These are phyloP conservation scores for Cataglyphis hispanica DNA, from an alignment of 1,140 invertebrate genomes.

Conservation along the genomic window DNA sequence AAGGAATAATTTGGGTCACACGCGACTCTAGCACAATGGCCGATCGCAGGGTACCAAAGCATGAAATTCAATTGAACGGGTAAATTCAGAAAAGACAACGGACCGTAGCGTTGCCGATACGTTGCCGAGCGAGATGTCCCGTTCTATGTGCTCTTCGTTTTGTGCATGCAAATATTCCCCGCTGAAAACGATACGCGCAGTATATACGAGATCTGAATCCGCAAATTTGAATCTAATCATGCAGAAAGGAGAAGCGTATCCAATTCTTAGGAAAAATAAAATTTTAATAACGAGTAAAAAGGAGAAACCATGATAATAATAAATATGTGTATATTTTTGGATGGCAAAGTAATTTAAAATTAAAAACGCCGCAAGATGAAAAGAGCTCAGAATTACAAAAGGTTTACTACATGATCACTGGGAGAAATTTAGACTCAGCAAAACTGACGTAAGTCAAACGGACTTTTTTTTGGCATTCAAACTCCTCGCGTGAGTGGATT, in stretches of 20 bases:
- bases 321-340: neutral
- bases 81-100: slow-evolving; percentile 73
- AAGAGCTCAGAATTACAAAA: neutral
- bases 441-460: neutral
- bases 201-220: neutral
- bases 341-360: neutral
- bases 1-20: slow-evolving; percentile 76
- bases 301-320: neutral
- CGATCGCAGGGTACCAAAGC: slow-evolving; percentile 69
- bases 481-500: neutral
- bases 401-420: neutral
- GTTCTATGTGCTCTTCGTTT: slow-evolving; percentile 2
- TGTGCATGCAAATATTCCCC: slow-evolving; percentile 15
- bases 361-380: neutral
- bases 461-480: neutral
- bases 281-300: neutral
- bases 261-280: neutral
- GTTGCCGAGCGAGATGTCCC: neutral
- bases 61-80: slow-evolving; percentile 77
- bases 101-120: slow-evolving; percentile 41
- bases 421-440: neutral
- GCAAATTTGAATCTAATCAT: neutral
- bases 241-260: neutral
- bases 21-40: slow-evolving; percentile 69
- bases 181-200: slow-evolving; percentile 10